Percentiles rank a stretch among this genome's conserved stretches.
Evolutionary conservation across 2,113 vertebrate genomes (phyloP).

Genomic region (Cynopterus brachyotis): DNA sequence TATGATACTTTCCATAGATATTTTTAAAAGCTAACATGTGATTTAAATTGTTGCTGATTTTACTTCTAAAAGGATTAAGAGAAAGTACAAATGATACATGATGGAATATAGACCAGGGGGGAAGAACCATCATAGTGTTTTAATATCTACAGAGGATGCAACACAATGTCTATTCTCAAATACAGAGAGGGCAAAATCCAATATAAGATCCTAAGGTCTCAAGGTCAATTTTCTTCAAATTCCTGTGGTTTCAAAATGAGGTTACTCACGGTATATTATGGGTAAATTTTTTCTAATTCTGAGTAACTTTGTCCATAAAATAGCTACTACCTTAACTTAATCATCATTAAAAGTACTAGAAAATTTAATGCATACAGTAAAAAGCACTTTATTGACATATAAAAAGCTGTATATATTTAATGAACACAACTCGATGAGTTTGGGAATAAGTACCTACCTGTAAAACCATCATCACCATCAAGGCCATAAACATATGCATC

Average conservation of each 20-base stretch:
- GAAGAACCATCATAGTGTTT: not conserved
- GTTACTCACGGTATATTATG: not conserved
- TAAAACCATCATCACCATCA: not conserved
- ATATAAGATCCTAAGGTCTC: not conserved
- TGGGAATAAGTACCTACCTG: not conserved
- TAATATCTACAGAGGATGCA: not conserved
- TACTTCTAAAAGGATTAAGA: not conserved
- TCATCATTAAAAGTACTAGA: not conserved
- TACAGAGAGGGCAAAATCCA: not conserved
- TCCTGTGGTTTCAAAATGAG: not conserved
- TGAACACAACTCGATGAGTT: not conserved
- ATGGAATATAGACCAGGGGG: not conserved
- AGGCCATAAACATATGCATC: not conserved
- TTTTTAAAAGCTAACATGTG: not conserved
- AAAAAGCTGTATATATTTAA: not conserved
- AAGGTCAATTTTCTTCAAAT: not conserved
- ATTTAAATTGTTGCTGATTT: slow-evolving; percentile 2
- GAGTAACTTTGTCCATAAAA: not conserved
- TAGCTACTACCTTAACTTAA: not conserved
- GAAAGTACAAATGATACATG: not conserved
- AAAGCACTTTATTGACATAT: not conserved
- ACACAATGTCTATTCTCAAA: not conserved
- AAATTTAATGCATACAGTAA: not conserved
- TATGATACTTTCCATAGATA: not conserved
- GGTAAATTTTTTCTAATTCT: not conserved